Evolutionary conservation across 2,888 invertebrate species (phyloP).

Genomic region (Blera fallax): DNA sequence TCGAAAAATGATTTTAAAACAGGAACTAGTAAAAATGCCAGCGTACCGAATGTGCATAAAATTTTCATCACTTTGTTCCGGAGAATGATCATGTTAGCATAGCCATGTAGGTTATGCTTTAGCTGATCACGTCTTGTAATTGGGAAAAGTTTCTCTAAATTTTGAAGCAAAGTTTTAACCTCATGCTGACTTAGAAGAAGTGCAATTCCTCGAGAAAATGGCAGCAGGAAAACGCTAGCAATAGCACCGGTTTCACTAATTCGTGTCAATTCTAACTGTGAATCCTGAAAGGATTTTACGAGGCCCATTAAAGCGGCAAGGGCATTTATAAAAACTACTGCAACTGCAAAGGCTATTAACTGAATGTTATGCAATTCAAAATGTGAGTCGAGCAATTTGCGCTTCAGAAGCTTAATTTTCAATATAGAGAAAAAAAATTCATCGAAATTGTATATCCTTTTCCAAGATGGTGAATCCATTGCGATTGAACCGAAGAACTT

Average conservation of each 20-base stretch:
- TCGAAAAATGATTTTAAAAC: not conserved
- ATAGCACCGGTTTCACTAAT: not conserved
- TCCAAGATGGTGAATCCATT: not conserved
- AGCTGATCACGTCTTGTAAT: not conserved
- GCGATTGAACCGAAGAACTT: not conserved
- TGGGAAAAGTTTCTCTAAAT: slow-evolving; percentile 11
- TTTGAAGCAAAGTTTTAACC: not conserved
- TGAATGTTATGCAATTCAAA: not conserved
- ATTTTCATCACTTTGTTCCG: not conserved
- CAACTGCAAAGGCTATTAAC: not conserved
- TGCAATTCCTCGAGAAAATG: not conserved
- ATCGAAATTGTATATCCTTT: not conserved
- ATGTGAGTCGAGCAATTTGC: not conserved
- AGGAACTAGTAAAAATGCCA: not conserved
- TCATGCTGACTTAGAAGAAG: not conserved
- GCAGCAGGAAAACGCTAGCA: not conserved
- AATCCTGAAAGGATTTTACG: not conserved
- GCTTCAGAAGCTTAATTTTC: not conserved
- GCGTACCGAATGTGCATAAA: not conserved
- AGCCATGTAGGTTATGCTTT: not conserved
- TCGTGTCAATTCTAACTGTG: not conserved
- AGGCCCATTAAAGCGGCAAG: not conserved
- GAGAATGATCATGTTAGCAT: not conserved
- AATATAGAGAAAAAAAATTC: not conserved
- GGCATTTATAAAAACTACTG: not conserved